phyloP scores from a whole-genome alignment of 2,113 vertebrate species.

The Apus apus region DNA sequence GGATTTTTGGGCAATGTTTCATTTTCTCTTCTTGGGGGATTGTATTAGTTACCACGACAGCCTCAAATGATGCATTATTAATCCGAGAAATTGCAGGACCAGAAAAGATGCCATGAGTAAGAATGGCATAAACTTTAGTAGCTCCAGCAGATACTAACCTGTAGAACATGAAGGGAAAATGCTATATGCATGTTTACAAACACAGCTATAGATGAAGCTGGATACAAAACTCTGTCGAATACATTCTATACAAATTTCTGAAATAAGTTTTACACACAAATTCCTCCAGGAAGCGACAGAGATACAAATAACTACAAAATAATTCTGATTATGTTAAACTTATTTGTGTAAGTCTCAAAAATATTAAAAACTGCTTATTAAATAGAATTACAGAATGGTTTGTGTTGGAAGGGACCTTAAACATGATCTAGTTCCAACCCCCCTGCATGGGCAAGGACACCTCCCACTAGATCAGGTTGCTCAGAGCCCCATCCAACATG shows the following conservation, averaged over 20 bases:
- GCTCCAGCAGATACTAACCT: conserved; percentile 92
- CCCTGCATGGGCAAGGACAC: no score
- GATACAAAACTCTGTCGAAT: neutral
- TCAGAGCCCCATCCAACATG: no score
- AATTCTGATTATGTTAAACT: neutral
- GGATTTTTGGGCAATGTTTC: conserved; percentile 93
- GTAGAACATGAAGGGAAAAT: neutral
- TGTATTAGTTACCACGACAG: conserved; percentile 95
- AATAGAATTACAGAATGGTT: no score
- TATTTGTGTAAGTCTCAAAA: no score
- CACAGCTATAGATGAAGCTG: neutral
- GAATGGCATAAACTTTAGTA: conserved; percentile 93
- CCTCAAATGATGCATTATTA: conserved; percentile 91
- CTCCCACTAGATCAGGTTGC: no score
- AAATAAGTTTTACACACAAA: neutral
- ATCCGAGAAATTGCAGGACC: conserved; percentile 94
- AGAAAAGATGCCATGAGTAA: conserved; percentile 95
- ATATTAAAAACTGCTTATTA: no score
- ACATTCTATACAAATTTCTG: no score
- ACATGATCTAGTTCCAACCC: no score
- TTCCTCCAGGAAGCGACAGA: neutral
- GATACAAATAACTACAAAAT: neutral
- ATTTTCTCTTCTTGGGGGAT: conserved; percentile 97
- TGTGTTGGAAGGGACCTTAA: no score
- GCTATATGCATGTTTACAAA: neutral